Percentiles rank a stretch among this genome's conserved stretches.
phyloP scores from a whole-genome alignment of 1,140 invertebrate species.

The Armadillidium nasatum region DNA sequence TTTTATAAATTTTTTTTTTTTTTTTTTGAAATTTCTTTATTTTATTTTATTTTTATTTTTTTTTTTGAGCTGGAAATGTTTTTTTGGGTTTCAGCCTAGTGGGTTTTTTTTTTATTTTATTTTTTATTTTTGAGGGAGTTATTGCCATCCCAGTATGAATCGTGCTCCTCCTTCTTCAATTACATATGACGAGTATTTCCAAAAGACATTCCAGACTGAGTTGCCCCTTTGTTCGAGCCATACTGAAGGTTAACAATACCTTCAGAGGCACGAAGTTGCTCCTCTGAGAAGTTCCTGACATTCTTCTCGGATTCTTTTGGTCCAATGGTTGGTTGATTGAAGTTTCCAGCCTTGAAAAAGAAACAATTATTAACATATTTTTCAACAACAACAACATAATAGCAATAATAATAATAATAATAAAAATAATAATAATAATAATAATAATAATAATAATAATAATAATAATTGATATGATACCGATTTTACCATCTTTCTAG shows the following conservation, averaged over 20 bases:
- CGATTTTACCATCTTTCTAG: too few relatives aligned
- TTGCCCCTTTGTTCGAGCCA: slow-evolving; percentile 76
- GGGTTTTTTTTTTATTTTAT: not conserved
- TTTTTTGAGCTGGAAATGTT: not conserved
- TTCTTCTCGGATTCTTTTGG: slow-evolving; percentile 94
- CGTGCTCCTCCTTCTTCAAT: slow-evolving; percentile 45
- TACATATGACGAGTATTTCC: slow-evolving; percentile 94
- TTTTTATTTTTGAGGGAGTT: not conserved
- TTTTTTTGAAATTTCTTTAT: too few relatives aligned
- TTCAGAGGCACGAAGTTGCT: slow-evolving; percentile 86
- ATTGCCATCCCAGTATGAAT: not conserved
- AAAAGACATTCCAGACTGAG: slow-evolving; percentile 56
- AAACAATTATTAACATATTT: slow-evolving; percentile 26
- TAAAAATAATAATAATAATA: too few relatives aligned
- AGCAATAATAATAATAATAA: too few relatives aligned
- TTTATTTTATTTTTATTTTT: not conserved
- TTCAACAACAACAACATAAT: too few relatives aligned
- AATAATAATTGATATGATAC: too few relatives aligned
- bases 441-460: too few relatives aligned
- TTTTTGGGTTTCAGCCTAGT: too few relatives aligned
- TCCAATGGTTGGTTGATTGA: slow-evolving; percentile 78
- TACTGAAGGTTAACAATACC: slow-evolving; percentile 87
- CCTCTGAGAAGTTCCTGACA: slow-evolving; percentile 87
- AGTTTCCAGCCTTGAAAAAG: slow-evolving; percentile 67
- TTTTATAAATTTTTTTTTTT: too few relatives aligned